Percentiles rank a stretch among this genome's conserved stretches.
Evolutionary conservation across 2,113 vertebrate genomes (phyloP).

Genomic region (Kryptolebias marmoratus): DNA sequence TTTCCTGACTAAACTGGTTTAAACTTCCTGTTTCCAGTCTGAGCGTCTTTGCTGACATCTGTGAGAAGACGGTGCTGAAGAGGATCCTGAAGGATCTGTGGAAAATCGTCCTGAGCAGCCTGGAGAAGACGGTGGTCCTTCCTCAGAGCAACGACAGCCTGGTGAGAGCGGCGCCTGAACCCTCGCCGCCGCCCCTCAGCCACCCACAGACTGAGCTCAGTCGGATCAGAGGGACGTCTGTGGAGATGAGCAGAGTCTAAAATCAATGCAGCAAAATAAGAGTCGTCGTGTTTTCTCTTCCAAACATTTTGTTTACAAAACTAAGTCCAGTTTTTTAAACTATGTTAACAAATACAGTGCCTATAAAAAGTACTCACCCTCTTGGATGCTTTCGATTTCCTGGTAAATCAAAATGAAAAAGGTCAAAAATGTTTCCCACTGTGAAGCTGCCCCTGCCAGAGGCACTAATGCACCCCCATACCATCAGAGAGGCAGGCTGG

Average conservation of each 20-base stretch:
- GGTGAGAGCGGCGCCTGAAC: slow-evolving; percentile 68
- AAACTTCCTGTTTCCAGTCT: slow-evolving; percentile 78
- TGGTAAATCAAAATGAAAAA: too few species aligned
- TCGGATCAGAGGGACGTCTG: too few species aligned
- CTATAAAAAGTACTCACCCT: too few species aligned
- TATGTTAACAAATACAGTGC: too few species aligned
- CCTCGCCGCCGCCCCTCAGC: too few species aligned
- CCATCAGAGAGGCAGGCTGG: too few species aligned
- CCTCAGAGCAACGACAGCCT: slow-evolving; percentile 93
- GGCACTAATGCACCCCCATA: too few species aligned
- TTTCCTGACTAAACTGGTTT: too few species aligned
- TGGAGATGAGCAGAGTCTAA: neutral
- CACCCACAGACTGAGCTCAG: neutral
- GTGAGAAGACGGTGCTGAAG: slow-evolving; percentile 97
- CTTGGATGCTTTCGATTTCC: too few species aligned
- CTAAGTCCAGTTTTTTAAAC: too few species aligned
- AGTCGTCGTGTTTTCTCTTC: neutral
- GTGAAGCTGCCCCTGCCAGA: too few species aligned
- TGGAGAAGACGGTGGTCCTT: slow-evolving; percentile 93
- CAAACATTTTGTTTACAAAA: neutral
- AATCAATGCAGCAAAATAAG: neutral
- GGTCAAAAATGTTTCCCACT: too few species aligned
- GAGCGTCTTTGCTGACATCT: slow-evolving; percentile 92
- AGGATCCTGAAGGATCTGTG: slow-evolving; percentile 96
- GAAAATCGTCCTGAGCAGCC: slow-evolving; percentile 92